phyloP scores from a whole-genome alignment of 2,113 vertebrate genomes.

The Eptesicus fuscus region DNA sequence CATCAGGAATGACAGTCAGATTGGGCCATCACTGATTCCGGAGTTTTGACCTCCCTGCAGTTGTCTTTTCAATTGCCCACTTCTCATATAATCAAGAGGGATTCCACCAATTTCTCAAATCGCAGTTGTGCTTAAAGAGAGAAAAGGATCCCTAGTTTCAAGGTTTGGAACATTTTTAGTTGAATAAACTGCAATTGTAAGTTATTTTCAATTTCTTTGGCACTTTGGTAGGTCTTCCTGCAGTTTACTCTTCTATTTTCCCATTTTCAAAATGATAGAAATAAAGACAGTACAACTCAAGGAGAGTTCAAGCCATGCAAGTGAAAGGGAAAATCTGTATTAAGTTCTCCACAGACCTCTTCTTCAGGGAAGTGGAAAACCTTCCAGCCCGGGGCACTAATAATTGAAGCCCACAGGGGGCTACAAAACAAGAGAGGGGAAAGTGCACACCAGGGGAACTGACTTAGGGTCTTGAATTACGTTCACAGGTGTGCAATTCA shows the following conservation, averaged over 20 bases:
- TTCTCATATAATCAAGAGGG: constrained; percentile 14
- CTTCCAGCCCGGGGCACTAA: not conserved
- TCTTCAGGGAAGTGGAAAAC: constrained; percentile 11
- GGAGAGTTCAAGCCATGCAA: not conserved
- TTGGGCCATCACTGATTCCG: not conserved
- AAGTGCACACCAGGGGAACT: not conserved
- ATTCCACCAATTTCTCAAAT: constrained; percentile 1
- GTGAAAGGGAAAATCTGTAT: constrained; percentile 20
- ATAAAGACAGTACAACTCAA: not conserved
- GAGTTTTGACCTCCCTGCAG: not conserved
- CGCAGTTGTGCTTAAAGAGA: not conserved
- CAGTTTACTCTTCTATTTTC: constrained; percentile 14
- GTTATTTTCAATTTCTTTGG: constrained; percentile 30
- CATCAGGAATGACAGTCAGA: not conserved
- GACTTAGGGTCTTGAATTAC: not conserved
- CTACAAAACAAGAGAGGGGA: not conserved
- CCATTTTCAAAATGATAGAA: constrained; percentile 42
- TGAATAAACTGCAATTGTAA: not conserved
- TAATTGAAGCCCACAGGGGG: not conserved
- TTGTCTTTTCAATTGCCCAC: not conserved
- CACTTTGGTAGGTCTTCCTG: not conserved
- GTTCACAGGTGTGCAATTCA: not conserved
- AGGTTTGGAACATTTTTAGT: not conserved
- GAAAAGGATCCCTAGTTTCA: not conserved
- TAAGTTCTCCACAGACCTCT: not conserved